A percentile compares a stretch with the other conserved stretches of the same genome.
phyloP scores from a whole-genome alignment of 2,888 invertebrate species.

The Dyspetes luteomarginatus region DNA sequence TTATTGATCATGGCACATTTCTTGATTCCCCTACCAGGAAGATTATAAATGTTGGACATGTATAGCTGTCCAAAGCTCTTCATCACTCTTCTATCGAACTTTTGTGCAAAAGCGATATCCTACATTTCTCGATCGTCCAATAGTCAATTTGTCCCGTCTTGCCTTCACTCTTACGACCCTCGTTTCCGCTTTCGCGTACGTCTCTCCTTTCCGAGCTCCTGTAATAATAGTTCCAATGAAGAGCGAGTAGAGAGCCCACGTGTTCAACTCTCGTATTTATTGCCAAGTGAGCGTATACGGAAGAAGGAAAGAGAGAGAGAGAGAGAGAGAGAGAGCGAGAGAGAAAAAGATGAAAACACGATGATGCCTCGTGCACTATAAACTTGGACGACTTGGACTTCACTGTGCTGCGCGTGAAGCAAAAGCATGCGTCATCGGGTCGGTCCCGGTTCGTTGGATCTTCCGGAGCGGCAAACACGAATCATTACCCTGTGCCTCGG shows the following conservation, averaged over 20 bases:
- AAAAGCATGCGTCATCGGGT: conserved; percentile 64
- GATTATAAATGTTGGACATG: too few species aligned
- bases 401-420: neutral
- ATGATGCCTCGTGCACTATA: conserved; percentile 56
- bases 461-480: conserved; percentile 44
- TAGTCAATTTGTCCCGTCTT: conserved; percentile 23
- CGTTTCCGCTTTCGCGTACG: conserved; percentile 57
- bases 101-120: neutral
- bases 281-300: conserved; percentile 21
- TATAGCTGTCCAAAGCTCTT: neutral
- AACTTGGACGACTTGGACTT: conserved; percentile 46
- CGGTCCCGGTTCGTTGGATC: conserved; percentile 55
- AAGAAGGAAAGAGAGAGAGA: conserved; percentile 40
- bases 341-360: conserved; percentile 31
- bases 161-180: neutral
- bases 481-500: conserved; percentile 48
- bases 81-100: conserved; percentile 23
- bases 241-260: conserved; percentile 20
- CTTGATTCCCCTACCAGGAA: neutral
- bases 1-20: neutral
- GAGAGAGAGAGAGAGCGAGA: conserved; percentile 36
- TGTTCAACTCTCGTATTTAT: conserved; percentile 19
- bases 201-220: conserved; percentile 26
- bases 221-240: conserved; percentile 18
- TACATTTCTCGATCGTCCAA: neutral